phyloP scores from a whole-genome alignment of 2,113 vertebrate genomes.

The Myotis yumanensis region DNA sequence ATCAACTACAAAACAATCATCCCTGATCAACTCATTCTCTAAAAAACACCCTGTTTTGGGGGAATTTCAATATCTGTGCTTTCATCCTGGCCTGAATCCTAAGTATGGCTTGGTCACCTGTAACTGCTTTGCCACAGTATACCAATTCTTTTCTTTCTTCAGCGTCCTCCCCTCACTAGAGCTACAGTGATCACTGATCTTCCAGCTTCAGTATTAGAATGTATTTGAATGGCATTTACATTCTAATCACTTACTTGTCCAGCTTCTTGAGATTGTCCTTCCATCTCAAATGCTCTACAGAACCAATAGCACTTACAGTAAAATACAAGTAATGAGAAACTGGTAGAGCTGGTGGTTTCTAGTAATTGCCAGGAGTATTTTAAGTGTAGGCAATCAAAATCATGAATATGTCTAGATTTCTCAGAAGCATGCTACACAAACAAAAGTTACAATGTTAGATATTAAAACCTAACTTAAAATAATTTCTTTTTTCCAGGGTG shows the following conservation, averaged over 20 bases:
- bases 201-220: neutral
- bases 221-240: neutral
- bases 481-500: too few relatives aligned
- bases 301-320: neutral
- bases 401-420: conserved; percentile 43
- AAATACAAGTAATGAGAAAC: neutral
- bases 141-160: neutral
- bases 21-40: neutral
- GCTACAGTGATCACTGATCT: neutral
- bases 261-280: neutral
- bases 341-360: neutral
- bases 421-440: neutral
- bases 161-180: neutral
- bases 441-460: conserved; percentile 14
- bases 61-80: neutral
- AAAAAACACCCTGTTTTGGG: neutral
- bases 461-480: neutral
- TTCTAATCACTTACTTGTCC: neutral
- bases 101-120: neutral
- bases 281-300: neutral
- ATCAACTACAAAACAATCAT: neutral
- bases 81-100: neutral
- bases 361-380: neutral
- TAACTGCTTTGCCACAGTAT: neutral
- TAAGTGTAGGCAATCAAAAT: conserved; percentile 31